Conservation (phyloP, 2,797 vertebrate genomes). For the Pseudochromis fuscus region DNA sequence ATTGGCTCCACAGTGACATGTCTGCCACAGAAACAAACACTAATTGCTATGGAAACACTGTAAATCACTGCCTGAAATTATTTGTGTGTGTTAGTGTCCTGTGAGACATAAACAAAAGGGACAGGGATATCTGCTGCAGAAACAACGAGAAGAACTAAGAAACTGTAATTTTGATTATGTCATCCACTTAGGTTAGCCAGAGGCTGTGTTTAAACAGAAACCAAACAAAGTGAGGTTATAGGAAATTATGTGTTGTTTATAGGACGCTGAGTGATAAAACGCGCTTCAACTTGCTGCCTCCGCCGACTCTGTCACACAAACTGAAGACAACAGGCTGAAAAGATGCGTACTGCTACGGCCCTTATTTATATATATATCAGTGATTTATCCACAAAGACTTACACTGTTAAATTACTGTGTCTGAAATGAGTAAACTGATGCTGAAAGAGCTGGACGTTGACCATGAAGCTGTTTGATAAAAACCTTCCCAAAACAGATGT, state of each 20-base stretch:
- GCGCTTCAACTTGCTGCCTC: slow-evolving; percentile 48
- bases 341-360: slow-evolving; percentile 1
- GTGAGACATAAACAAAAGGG: slow-evolving; percentile 33
- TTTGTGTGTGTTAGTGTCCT: slow-evolving; percentile 33
- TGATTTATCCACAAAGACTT: slow-evolving; percentile 11
- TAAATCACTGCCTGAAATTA: slow-evolving; percentile 25
- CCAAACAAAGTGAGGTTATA: slow-evolving; percentile 53
- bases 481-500: slow-evolving; percentile 39
- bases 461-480: not conserved
- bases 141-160: slow-evolving; percentile 42
- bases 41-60: slow-evolving; percentile 41
- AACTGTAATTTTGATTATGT: slow-evolving; percentile 49
- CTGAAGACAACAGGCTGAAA: slow-evolving; percentile 12
- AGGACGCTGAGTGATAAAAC: slow-evolving; percentile 47
- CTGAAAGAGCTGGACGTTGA: slow-evolving; percentile 1
- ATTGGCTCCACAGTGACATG: slow-evolving; percentile 1
- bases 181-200: slow-evolving; percentile 49
- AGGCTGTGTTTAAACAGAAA: slow-evolving; percentile 59
- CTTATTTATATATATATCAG: not conserved
- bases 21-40: slow-evolving; percentile 44
- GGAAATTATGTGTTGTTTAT: slow-evolving; percentile 58
- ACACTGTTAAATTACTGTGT: slow-evolving; percentile 4
- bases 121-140: slow-evolving; percentile 27
- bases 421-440: slow-evolving; percentile 12
- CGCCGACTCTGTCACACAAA: slow-evolving; percentile 40